A percentile compares a stretch with the other conserved stretches of the same genome.
These are phyloP conservation scores for Epizoanthus stellaris DNA, from an alignment of 92 coral and sea anemone species.

Conservation along the genomic window DNA sequence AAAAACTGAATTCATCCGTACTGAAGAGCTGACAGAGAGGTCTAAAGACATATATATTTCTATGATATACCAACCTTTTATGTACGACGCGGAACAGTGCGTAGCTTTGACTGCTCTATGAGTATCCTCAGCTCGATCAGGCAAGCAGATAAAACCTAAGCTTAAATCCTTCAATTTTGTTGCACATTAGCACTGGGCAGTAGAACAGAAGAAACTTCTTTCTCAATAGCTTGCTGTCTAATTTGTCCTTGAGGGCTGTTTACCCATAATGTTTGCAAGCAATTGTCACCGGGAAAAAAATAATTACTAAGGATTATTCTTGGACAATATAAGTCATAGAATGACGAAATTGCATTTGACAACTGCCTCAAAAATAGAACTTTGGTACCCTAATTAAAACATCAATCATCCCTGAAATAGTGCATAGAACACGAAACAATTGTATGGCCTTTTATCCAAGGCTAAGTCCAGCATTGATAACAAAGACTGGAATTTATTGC, in stretches of 20 bases:
- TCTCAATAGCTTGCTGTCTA: neutral
- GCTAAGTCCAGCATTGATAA: neutral
- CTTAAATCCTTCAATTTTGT: conserved; percentile 16
- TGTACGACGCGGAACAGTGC: neutral
- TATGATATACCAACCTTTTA: conserved; percentile 1
- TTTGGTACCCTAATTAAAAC: conserved; percentile 8
- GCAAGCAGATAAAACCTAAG: conserved; percentile 12
- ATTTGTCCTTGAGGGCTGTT: neutral
- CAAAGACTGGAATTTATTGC: neutral
- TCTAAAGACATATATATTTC: neutral
- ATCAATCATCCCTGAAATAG: conserved; percentile 1
- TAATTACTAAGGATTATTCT: conserved; percentile 1
- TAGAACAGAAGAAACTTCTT: neutral
- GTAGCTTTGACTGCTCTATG: neutral
- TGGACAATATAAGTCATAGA: neutral
- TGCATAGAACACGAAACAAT: neutral
- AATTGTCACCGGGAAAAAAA: neutral
- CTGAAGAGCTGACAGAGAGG: neutral
- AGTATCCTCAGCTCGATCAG: too few relatives aligned
- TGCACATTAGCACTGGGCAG: conserved; percentile 1
- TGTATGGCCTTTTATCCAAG: too few relatives aligned
- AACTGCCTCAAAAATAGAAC: neutral
- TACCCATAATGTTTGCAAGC: neutral
- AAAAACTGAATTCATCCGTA: too few relatives aligned
- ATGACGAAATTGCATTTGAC: conserved; percentile 4